Conservation (phyloP, 2,113 vertebrate species). For the Psettodes erumei region DNA sequence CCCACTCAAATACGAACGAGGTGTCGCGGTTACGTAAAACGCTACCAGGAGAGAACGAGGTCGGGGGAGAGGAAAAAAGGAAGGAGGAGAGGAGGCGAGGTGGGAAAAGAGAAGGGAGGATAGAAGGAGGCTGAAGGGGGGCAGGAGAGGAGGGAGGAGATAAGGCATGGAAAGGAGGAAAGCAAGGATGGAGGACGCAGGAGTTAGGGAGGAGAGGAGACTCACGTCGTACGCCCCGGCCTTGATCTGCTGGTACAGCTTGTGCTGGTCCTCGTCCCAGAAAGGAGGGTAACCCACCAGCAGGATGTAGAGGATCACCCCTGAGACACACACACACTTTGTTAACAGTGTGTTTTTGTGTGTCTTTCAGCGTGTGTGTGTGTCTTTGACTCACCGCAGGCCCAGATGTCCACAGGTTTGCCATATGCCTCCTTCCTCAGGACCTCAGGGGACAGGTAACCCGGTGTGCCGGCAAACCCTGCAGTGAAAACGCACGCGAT, state of each 20-base stretch:
- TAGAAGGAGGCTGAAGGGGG: background rate
- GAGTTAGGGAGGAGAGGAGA: constrained; percentile 37
- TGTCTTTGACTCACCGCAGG: constrained; percentile 87
- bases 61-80: background rate
- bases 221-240: constrained; percentile 97
- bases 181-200: too few relatives aligned
- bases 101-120: constrained; percentile 30
- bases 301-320: constrained; percentile 97
- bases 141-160: background rate
- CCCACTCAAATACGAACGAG: constrained; percentile 76
- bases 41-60: constrained; percentile 55
- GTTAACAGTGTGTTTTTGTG: constrained; percentile 13
- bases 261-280: constrained; percentile 99
- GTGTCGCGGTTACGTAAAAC: constrained; percentile 68
- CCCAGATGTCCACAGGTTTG: constrained; percentile 99
- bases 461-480: constrained; percentile 93
- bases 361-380: constrained; percentile 18
- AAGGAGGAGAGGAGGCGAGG: constrained; percentile 32
- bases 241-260: constrained; percentile 99
- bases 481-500: constrained; percentile 35
- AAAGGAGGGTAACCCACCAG: constrained; percentile 98
- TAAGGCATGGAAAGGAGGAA: background rate
- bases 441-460: constrained; percentile 93
- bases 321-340: constrained; percentile 77
- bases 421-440: constrained; percentile 97